Evolutionary conservation across 2,113 vertebrate species (phyloP).

Genomic region (Brienomyrus brachyistius): DNA sequence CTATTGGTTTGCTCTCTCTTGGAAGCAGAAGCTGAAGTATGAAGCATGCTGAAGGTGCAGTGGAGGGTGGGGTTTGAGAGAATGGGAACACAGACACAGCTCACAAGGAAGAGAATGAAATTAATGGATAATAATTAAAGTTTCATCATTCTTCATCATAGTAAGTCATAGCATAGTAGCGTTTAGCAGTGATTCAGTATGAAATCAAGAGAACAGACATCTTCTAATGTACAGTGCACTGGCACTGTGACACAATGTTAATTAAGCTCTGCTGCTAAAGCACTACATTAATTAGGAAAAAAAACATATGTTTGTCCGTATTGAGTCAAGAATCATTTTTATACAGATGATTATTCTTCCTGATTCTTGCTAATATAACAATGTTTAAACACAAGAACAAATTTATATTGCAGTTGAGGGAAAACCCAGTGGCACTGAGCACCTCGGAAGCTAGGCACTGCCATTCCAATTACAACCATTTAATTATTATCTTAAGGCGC

Average conservation of each 20-base stretch:
- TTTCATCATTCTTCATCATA: neutral
- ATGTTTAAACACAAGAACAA: neutral
- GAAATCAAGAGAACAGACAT: neutral
- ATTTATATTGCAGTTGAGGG: slow-evolving; percentile 3
- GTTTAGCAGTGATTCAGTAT: neutral
- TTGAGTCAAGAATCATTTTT: neutral
- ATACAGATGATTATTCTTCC: neutral
- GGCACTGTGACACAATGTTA: neutral
- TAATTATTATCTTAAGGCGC: neutral
- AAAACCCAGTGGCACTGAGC: neutral
- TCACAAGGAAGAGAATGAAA: neutral
- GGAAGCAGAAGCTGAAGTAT: neutral
- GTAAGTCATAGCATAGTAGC: neutral
- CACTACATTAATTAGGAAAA: neutral
- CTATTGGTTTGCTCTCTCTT: slow-evolving; percentile 5
- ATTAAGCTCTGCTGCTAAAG: neutral
- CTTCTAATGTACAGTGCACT: neutral
- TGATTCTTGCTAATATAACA: neutral
- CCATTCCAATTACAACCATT: neutral
- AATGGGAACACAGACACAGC: neutral
- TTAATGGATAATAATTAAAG: neutral
- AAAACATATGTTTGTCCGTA: neutral
- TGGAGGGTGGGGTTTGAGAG: neutral
- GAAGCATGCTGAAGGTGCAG: neutral
- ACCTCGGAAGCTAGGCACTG: neutral